phyloP scores from a whole-genome alignment of 1,140 invertebrate genomes.

The Heterodera carotae region DNA sequence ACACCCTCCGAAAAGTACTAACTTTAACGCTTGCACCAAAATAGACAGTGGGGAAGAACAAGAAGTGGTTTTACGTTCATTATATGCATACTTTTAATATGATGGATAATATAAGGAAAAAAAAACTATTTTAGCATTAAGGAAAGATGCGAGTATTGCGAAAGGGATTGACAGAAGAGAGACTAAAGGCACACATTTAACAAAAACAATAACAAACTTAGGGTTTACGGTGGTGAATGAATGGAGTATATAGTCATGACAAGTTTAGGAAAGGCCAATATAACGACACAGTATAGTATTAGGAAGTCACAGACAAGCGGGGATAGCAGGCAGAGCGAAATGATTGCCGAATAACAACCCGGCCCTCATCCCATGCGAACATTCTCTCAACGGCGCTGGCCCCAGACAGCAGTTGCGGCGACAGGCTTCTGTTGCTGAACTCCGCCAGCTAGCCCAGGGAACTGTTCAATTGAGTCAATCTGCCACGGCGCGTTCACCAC shows the following conservation, averaged over 20 bases:
- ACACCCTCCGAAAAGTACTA: no score
- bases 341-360: not conserved
- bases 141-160: not conserved
- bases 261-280: no score
- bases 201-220: not conserved
- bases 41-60: no score
- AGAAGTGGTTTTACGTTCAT: no score
- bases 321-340: no score
- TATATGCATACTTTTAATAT: not conserved
- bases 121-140: not conserved
- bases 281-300: no score
- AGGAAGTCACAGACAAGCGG: no score
- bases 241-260: no score
- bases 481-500: slow-evolving; percentile 56
- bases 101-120: not conserved
- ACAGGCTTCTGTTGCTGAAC: slow-evolving; percentile 20
- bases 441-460: slow-evolving; percentile 41
- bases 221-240: no score
- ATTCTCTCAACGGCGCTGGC: slow-evolving; percentile 29
- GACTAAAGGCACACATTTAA: not conserved
- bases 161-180: not conserved
- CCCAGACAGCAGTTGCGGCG: slow-evolving; percentile 32
- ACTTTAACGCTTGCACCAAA: no score
- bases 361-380: not conserved
- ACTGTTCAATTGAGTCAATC: slow-evolving; percentile 46